Evolutionary conservation across 2,113 vertebrate species (phyloP).

Genomic region (Sorex araneus): DNA sequence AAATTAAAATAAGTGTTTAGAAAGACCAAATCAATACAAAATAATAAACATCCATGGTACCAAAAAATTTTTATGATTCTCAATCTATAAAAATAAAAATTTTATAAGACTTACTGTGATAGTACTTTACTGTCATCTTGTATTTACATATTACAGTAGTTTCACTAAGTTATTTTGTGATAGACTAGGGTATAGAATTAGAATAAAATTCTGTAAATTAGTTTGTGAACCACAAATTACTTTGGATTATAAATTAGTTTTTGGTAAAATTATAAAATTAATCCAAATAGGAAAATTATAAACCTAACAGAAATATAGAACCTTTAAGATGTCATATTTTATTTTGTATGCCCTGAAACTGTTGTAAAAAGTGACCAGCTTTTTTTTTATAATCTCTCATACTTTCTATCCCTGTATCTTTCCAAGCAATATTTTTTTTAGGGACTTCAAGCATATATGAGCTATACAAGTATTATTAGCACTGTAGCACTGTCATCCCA

Average conservation of each 20-base stretch:
- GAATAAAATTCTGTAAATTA: no score
- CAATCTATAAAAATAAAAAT: conserved; percentile 53
- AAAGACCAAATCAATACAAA: not conserved
- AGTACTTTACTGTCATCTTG: conserved; percentile 14
- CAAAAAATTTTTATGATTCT: conserved; percentile 48
- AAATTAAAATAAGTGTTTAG: no score
- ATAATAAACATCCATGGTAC: conserved; percentile 26
- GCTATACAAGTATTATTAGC: no score
- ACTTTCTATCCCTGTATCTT: not conserved
- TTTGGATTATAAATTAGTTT: not conserved
- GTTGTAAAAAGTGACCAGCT: not conserved
- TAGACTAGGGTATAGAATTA: no score
- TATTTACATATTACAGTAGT: conserved; percentile 11
- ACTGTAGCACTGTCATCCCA: no score
- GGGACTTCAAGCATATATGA: not conserved
- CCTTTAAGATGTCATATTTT: conserved; percentile 1
- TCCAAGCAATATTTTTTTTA: conserved; percentile 46
- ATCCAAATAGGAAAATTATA: not conserved
- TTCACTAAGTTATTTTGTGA: conserved; percentile 40
- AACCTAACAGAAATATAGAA: not conserved
- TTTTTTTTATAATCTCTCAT: not conserved
- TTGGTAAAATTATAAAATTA: no score
- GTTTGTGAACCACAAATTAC: no score
- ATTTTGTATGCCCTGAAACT: not conserved
- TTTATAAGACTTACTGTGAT: conserved; percentile 19